phyloP scores from a whole-genome alignment of 2,888 invertebrate species.

The Rotaria macrura region DNA sequence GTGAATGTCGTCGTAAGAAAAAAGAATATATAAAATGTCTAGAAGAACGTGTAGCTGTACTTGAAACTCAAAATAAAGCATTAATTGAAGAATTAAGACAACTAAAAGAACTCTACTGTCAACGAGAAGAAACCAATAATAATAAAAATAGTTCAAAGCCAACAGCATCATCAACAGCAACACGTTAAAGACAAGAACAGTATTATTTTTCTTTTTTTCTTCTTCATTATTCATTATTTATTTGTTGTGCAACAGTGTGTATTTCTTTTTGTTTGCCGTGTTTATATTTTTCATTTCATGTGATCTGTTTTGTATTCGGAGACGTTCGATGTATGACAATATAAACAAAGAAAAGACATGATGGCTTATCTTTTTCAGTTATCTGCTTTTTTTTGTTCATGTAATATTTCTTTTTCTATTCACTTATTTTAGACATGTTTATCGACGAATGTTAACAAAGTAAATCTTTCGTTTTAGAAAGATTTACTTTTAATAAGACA shows the following conservation, averaged over 20 bases:
- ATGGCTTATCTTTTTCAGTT: background rate
- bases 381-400: background rate
- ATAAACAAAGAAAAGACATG: background rate
- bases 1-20: slow-evolving; percentile 96
- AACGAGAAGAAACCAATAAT: slow-evolving; percentile 36
- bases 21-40: slow-evolving; percentile 99
- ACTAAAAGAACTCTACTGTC: slow-evolving; percentile 87
- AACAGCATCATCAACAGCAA: background rate
- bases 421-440: background rate
- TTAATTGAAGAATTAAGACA: slow-evolving; percentile 96
- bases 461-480: background rate
- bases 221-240: background rate
- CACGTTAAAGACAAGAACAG: background rate
- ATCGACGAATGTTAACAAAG: background rate
- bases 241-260: background rate
- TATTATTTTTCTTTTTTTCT: background rate
- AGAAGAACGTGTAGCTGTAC: slow-evolving; percentile 93
- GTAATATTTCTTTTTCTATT: background rate
- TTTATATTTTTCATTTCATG: background rate
- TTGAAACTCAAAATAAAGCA: slow-evolving; percentile 98
- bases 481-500: no score
- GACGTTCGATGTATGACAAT: background rate
- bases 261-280: background rate
- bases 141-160: background rate
- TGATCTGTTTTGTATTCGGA: background rate